A percentile compares a stretch with the other conserved stretches of the same genome.
These are phyloP conservation scores for Ceratosolen fusciceps DNA, from an alignment of 1,140 invertebrate genomes.

Conservation along the genomic window DNA sequence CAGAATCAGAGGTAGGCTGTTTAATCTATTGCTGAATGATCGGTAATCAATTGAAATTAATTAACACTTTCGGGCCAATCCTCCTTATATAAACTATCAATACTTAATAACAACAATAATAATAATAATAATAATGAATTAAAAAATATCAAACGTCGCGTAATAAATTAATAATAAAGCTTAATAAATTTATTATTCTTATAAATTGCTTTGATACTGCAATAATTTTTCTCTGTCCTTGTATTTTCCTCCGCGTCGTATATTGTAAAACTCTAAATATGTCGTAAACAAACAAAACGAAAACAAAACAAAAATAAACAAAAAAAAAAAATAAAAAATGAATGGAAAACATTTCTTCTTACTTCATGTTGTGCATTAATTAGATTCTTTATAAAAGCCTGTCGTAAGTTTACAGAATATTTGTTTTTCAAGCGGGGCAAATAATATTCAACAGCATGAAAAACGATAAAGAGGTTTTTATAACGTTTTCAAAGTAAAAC, in stretches of 20 bases:
- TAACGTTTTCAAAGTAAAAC: neutral
- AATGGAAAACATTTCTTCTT: conserved; percentile 12
- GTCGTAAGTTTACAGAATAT: neutral
- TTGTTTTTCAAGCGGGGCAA: neutral
- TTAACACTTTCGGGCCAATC: too few species aligned
- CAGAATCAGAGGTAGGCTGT: too few species aligned
- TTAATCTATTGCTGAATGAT: too few species aligned
- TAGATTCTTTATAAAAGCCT: neutral
- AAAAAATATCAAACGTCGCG: neutral
- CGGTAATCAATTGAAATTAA: too few species aligned
- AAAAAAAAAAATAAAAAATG: neutral
- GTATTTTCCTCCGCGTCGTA: neutral
- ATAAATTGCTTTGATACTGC: neutral
- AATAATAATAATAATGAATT: too few species aligned
- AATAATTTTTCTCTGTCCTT: neutral
- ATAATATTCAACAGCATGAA: neutral
- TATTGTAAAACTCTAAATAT: neutral
- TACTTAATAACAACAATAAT: too few species aligned
- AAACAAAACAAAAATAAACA: too few species aligned
- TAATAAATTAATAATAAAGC: neutral
- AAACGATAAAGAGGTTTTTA: conserved; percentile 7
- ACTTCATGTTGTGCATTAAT: conserved; percentile 23
- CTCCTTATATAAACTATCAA: too few species aligned
- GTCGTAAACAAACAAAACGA: neutral
- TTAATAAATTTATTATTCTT: neutral